A percentile compares a stretch with the other conserved stretches of the same genome.
Conservation (phyloP, 2,888 invertebrate species). For the Drosophila parthenogenetica region DNA sequence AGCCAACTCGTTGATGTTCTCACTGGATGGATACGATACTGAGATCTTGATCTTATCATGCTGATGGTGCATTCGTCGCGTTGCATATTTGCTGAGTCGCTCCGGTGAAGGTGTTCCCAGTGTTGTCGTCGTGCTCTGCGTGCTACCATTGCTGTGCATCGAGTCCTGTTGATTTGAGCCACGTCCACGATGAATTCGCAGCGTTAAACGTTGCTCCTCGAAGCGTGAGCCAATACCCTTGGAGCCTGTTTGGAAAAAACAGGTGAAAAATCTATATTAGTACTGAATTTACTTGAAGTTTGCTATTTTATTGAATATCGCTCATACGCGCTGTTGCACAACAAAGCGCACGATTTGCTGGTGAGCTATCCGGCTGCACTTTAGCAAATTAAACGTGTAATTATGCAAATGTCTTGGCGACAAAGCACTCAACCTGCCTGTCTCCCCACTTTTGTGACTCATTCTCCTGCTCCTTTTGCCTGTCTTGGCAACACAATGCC, state of each 20-base stretch:
- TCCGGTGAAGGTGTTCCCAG: slow-evolving; percentile 89
- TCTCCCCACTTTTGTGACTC: too few relatives aligned
- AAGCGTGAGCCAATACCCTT: slow-evolving; percentile 91
- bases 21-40: slow-evolving; percentile 93
- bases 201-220: slow-evolving; percentile 95
- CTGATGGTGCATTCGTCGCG: slow-evolving; percentile 85
- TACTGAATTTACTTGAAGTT: slow-evolving; percentile 22
- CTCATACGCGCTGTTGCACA: slow-evolving; percentile 55
- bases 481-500: slow-evolving; percentile 45
- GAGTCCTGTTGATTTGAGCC: slow-evolving; percentile 89
- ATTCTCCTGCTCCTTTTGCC: background rate
- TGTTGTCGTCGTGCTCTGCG: slow-evolving; percentile 89
- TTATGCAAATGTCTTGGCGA: slow-evolving; percentile 77
- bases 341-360: slow-evolving; percentile 33
- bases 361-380: slow-evolving; percentile 58
- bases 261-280: slow-evolving; percentile 35
- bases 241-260: slow-evolving; percentile 83
- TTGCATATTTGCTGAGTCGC: slow-evolving; percentile 87
- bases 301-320: slow-evolving; percentile 54
- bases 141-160: slow-evolving; percentile 89
- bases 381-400: slow-evolving; percentile 77
- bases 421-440: slow-evolving; percentile 72
- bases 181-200: slow-evolving; percentile 95
- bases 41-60: slow-evolving; percentile 94
- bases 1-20: slow-evolving; percentile 87